Base-by-base conservation (phyloP, 2,888 invertebrate genomes). In the Amphiduros pacificus region DNA sequence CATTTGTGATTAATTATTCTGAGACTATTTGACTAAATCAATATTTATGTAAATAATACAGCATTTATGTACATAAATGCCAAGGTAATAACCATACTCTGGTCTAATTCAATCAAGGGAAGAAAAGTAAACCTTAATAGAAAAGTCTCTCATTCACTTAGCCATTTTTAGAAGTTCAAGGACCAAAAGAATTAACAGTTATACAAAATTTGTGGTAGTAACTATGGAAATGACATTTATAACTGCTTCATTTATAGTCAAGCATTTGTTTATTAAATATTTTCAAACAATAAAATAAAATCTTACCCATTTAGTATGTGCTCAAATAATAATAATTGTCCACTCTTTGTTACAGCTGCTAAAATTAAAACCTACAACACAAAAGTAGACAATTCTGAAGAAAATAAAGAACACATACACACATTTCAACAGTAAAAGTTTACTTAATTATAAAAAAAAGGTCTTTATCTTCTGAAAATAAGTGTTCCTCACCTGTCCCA, bases 311-410 rank as follows among this genome's bases (percentile, higher is more conserved):
- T 92, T 40, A 91, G 84, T 68, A 88, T 87, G 73, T 91, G 89
- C 55, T 89, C 87, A 79, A 91, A 94, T 60, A 91, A 84, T 81
- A 93, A 90, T 41, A 91, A 87, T 5, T 89, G 88, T 0, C 94
- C 94, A 74, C 89, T 90, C 70, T 89, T 86, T 0, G 92, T 91
- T 0, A 88, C 86, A 0, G 88, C 87, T 48, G 79, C 72, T 55
- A 85, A 66, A 24, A 74, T 55, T 5, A 79, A 27, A 2, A 71
- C 64, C 78, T 79, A 71, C 49, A 72, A 71, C 5, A 4, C n/a
- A 44, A 44, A 20, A 20, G 6, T 36, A 36, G 9, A 11, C 36
- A 36, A 36, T 11, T 36, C 17, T 11, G 9, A 11, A 17, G 17
- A 11, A 9, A 36, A 36, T 36, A 11, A 9, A 36, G 36, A 11